A percentile compares a stretch with the other conserved stretches of the same genome.
Conservation (phyloP, 2,888 invertebrate species). For the Limnephilus marmoratus region DNA sequence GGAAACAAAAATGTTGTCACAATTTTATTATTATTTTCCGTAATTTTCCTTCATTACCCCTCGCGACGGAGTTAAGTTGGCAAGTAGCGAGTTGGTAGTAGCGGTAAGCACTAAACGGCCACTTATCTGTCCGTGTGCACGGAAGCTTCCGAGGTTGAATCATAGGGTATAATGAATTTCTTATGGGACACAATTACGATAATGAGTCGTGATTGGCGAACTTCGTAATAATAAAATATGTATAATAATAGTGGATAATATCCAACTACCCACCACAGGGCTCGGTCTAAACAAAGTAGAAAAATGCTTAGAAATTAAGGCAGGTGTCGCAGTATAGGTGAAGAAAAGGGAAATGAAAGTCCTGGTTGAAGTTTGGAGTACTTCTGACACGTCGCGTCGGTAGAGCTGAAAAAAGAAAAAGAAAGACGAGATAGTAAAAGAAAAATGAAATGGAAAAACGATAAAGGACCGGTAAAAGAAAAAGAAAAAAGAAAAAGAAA, state of each 20-base stretch:
- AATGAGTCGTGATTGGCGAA: slow-evolving; percentile 56
- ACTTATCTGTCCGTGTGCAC: slow-evolving; percentile 35
- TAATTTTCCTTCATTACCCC: slow-evolving; percentile 13
- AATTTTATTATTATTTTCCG: slow-evolving; percentile 21
- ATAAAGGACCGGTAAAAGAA: not conserved
- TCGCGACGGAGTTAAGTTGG: not conserved
- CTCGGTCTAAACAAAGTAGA: not conserved
- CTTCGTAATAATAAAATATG: not conserved
- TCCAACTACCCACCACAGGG: not conserved
- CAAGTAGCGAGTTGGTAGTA: not conserved
- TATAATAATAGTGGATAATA: not conserved
- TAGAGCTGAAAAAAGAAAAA: not conserved
- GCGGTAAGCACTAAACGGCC: slow-evolving; percentile 2
- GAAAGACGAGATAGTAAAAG: not conserved
- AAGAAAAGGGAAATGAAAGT: too few relatives aligned
- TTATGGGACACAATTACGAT: slow-evolving; percentile 58
- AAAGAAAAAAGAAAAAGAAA: not conserved
- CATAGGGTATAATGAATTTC: slow-evolving; percentile 50
- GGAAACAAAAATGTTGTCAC: not conserved
- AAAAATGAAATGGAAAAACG: not conserved
- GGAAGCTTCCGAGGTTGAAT: slow-evolving; percentile 10
- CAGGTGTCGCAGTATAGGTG: too few relatives aligned
- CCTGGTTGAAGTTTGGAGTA: too few relatives aligned
- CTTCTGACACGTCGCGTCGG: not conserved
- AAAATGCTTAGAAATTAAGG: too few relatives aligned